phyloP scores from a whole-genome alignment of 2,113 vertebrate genomes.

The Sceloporus undulatus region DNA sequence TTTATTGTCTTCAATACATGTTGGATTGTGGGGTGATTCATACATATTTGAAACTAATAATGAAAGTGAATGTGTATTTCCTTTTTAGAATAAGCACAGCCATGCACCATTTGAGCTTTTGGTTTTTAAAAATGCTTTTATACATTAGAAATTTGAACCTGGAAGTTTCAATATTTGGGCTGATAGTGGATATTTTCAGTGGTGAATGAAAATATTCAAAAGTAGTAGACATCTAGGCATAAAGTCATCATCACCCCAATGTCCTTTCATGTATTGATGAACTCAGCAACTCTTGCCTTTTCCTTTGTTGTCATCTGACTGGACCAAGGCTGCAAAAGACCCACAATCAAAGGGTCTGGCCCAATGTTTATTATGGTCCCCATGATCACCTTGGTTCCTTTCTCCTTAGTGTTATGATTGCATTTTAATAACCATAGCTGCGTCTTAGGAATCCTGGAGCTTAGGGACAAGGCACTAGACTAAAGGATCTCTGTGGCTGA shows the following conservation, averaged over 20 bases:
- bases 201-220: not conserved
- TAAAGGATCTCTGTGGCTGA: no score
- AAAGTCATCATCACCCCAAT: not conserved
- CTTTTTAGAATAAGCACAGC: slow-evolving; percentile 12
- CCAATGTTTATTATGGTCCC: not conserved
- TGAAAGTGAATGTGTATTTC: not conserved
- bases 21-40: not conserved
- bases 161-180: not conserved
- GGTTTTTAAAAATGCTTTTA: not conserved
- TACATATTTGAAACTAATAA: not conserved
- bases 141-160: not conserved
- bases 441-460: not conserved
- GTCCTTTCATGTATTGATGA: not conserved
- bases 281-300: not conserved
- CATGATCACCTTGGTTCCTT: no score
- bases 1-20: no score
- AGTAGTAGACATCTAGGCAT: not conserved
- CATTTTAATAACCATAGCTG: no score
- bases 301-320: not conserved
- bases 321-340: not conserved
- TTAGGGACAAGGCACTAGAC: not conserved
- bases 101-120: not conserved
- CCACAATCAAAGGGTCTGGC: not conserved
- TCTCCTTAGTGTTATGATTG: no score
- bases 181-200: not conserved